Percentiles rank a stretch among this genome's conserved stretches.
These are phyloP conservation scores for Trachelus troglodyta DNA, from an alignment of 2,888 invertebrate species.

Conservation along the genomic window DNA sequence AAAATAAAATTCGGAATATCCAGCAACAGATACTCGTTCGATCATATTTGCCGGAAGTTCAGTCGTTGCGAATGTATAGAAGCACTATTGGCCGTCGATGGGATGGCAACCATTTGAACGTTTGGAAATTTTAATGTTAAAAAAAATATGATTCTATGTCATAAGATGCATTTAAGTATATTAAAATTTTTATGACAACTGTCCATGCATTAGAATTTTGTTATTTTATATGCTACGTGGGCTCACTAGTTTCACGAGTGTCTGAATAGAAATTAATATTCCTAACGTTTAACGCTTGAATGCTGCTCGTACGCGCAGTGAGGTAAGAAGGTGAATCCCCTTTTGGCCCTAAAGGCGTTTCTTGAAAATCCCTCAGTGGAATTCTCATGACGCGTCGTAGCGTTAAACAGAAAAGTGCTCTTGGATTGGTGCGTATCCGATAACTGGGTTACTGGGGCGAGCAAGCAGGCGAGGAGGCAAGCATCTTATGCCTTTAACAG, in stretches of 20 bases:
- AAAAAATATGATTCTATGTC: neutral
- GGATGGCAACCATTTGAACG: neutral
- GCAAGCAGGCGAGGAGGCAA: constrained; percentile 25
- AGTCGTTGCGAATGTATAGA: neutral
- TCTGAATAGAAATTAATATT: neutral
- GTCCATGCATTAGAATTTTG: neutral
- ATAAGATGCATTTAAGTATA: neutral
- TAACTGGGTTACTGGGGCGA: constrained; percentile 43
- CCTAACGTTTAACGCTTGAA: neutral
- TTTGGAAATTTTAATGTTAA: neutral
- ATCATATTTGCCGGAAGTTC: neutral
- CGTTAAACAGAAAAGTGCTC: constrained; percentile 20
- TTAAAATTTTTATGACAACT: no score
- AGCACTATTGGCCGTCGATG: neutral
- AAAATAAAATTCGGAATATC: neutral
- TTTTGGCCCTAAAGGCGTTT: neutral
- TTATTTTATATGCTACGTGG: neutral
- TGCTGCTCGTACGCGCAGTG: neutral
- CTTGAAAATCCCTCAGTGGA: neutral
- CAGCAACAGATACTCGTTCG: neutral
- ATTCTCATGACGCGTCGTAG: neutral
- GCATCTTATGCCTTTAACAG: constrained; percentile 28
- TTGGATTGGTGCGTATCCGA: constrained; percentile 23
- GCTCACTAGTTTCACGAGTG: neutral
- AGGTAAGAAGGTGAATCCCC: neutral